Evolutionary conservation across 2,888 invertebrate genomes (phyloP).

Genomic region (Pantelozetes paolii): DNA sequence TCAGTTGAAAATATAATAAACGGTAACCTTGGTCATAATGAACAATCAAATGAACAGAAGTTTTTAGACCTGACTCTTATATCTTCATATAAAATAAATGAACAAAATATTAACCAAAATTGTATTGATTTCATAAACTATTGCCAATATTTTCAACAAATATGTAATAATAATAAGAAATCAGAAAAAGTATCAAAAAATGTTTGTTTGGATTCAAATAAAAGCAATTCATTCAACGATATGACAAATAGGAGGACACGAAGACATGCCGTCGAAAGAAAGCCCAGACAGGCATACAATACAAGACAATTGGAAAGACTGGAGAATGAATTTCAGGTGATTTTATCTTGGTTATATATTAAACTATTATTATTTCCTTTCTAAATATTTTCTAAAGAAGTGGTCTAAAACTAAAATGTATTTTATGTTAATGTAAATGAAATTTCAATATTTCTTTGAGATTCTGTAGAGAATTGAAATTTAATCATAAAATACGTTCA

Average conservation of each 20-base stretch:
- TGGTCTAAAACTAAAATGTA: too few relatives aligned
- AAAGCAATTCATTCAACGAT: slow-evolving; percentile 57
- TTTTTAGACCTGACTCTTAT: background rate
- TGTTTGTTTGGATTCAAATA: background rate
- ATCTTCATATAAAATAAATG: background rate
- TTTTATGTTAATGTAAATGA: too few relatives aligned
- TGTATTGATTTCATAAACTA: slow-evolving; percentile 34
- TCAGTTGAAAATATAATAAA: slow-evolving; percentile 41
- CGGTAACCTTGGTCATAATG: slow-evolving; percentile 37
- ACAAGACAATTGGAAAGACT: slow-evolving; percentile 84
- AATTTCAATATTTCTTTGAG: too few relatives aligned
- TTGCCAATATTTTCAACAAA: slow-evolving; percentile 22
- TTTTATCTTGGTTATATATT: too few relatives aligned
- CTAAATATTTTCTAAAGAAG: too few relatives aligned
- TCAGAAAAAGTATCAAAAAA: background rate
- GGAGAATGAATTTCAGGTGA: slow-evolving; percentile 84
- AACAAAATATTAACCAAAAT: background rate
- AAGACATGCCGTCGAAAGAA: slow-evolving; percentile 82
- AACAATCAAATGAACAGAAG: background rate
- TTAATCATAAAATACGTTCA: too few relatives aligned
- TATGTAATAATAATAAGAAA: slow-evolving; percentile 12
- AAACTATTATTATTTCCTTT: too few relatives aligned
- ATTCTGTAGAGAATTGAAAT: too few relatives aligned
- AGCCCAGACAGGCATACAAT: slow-evolving; percentile 93
- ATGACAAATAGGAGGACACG: slow-evolving; percentile 57